Base-by-base conservation (phyloP, 2,888 invertebrate species). In the Syrista parreyssii region DNA sequence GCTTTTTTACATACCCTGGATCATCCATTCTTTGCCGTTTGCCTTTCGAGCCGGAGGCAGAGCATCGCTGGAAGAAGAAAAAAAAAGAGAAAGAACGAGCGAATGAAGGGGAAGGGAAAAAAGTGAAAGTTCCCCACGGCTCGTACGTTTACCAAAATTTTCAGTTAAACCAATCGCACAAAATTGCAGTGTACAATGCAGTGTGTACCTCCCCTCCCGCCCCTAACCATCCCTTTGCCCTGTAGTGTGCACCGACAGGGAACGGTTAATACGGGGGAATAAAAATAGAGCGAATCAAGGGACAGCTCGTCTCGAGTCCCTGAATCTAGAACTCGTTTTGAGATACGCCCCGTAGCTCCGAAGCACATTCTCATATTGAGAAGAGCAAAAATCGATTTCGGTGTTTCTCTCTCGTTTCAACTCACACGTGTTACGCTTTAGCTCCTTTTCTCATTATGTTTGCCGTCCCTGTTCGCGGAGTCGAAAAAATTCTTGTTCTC, bases 1-100 rank as follows among this genome's bases (percentile, higher is more conserved):
- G 82, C 80, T 79, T 79, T 79, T 80, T 81, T 83, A 83, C 82
- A 82, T 85, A 84, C 82, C 82, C 82, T 77, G 82, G 83, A 85
- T 87, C 83, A 80, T 83, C 82, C 83, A 86, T 87, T 87, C 86
- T 86, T 87, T 88, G 87, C 86, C 86, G 86, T 84, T 87, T 87
- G 87, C 86, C 86, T 86, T 85, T 86, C 82, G 82, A 55, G 23
- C 55, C 23, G 55, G 23, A 55, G 23, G 55, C 55, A 55, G 55
- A 55, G 55, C 55, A 23, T 55, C 55, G 23, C 55, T 55, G 55
- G 15, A 55, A 9, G 23, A 55, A 55, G 83, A 82, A 81, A 79
- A 80, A 80, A 80, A 79, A 74, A 34, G 76, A 72, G 79, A 36
- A 72, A 75, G 69, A 74, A 34, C 55, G 73, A 68, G 72, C 76